A percentile compares a stretch with the other conserved stretches of the same genome.
Evolutionary conservation across 2,797 vertebrate genomes (phyloP).

Genomic region (Karalla daura): DNA sequence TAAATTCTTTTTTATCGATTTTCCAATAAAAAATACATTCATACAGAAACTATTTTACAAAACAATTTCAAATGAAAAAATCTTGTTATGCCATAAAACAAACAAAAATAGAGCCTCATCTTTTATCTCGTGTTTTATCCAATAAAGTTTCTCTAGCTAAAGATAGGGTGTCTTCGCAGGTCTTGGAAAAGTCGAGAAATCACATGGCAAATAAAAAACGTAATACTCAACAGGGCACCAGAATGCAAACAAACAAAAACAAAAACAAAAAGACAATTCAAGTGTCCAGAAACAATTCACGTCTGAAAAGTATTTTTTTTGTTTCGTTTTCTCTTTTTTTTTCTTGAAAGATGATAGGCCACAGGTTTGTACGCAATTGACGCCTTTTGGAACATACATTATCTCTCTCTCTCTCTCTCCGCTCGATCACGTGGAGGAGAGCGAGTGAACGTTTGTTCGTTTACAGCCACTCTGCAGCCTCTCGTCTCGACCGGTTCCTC

Average conservation of each 20-base stretch:
- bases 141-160: slow-evolving; percentile 93
- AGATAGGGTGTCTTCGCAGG: slow-evolving; percentile 84
- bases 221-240: slow-evolving; percentile 61
- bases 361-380: slow-evolving; percentile 54
- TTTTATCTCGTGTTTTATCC: slow-evolving; percentile 85
- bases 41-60: slow-evolving; percentile 99
- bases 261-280: slow-evolving; percentile 67
- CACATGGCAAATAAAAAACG: slow-evolving; percentile 56
- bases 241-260: no score
- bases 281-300: slow-evolving; percentile 68
- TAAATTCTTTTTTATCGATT: slow-evolving; percentile 84
- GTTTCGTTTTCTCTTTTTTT: neutral
- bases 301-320: slow-evolving; percentile 36
- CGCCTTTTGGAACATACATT: slow-evolving; percentile 55
- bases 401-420: slow-evolving; percentile 27
- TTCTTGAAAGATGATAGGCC: slow-evolving; percentile 66
- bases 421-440: slow-evolving; percentile 78
- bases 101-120: slow-evolving; percentile 83
- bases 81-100: slow-evolving; percentile 92
- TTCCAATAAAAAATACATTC: slow-evolving; percentile 99
- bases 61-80: slow-evolving; percentile 96
- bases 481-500: slow-evolving; percentile 78
- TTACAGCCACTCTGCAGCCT: slow-evolving; percentile 65
- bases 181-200: slow-evolving; percentile 50
- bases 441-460: slow-evolving; percentile 84